Base-by-base conservation (phyloP, 2,113 vertebrate species). In the Phaethornis superciliosus region DNA sequence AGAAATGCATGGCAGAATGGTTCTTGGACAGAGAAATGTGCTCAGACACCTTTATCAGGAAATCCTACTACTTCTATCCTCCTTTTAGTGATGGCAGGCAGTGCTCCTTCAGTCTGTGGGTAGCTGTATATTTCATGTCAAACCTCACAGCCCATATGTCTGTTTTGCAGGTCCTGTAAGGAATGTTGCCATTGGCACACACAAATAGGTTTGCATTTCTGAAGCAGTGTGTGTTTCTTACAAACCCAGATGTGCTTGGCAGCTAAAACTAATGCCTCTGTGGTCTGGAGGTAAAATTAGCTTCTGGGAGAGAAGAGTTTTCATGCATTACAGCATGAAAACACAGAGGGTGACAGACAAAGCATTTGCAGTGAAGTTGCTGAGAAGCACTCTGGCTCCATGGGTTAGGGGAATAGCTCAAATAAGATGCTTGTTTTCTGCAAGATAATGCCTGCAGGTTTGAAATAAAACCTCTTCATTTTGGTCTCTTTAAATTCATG, bases 81-180 rank as follows among this genome's bases (percentile, higher is more conserved):
- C 26, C 28, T 17, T 21, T 17, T 5, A 2, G 0, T 0, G 35
- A 49, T 27, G 60, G 44, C 59, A 67, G 74, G 40, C 72, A 59
- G 59, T 6, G 15, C 55, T 51, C 32, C 54, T 24, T 12, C 40
- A 6, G 46, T 49, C 75, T 54, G 4, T 22, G 22, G 27, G 19
- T 24, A 23, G 42, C 78, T 33, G 0, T 42, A 2, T 4, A 0
- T 6, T 6, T 1, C 0, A 30, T 32, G 30, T 32, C 55, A 32
- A 7, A 16, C 7, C 17, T 37, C n/a, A 7, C 19, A 1, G 1
- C 4, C 65, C 28, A 0, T 15, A 0, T 10, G 51, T 14, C 24
- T 70, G 7, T 51, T 77, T 59, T 47, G 59, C 24, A 26, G 2
- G 69, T 16, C 2, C 16, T 42, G 7, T 1, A 2, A 37, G 54